A percentile compares a stretch with the other conserved stretches of the same genome.
phyloP scores from a whole-genome alignment of 2,113 vertebrate genomes.

The Gymnobelideus leadbeateri region DNA sequence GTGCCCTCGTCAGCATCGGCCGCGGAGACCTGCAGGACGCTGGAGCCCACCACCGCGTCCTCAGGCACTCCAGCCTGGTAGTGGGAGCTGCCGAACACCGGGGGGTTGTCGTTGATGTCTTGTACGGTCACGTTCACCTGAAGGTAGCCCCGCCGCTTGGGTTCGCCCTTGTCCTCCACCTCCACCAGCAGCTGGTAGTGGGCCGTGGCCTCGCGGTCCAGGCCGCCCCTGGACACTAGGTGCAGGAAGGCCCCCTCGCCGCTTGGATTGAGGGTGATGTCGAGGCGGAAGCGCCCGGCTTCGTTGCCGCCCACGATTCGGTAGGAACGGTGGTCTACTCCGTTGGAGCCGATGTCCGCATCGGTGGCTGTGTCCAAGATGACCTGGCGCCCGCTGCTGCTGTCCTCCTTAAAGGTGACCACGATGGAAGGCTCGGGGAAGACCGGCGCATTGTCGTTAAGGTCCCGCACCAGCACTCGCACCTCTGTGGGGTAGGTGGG shows the following conservation, averaged over 20 bases:
- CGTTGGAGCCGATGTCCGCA: slow-evolving; percentile 94
- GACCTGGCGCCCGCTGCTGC: slow-evolving; percentile 95
- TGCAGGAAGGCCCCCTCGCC: slow-evolving; percentile 98
- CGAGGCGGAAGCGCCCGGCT: slow-evolving; percentile 93
- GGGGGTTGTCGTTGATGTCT: slow-evolving; percentile 98
- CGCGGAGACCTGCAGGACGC: slow-evolving; percentile 92
- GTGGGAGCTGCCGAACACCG: slow-evolving; percentile 90
- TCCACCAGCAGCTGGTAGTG: slow-evolving; percentile 94
- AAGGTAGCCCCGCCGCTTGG: slow-evolving; percentile 92
- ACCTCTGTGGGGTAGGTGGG: slow-evolving; percentile 98
- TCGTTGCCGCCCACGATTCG: slow-evolving; percentile 94
- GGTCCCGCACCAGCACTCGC: slow-evolving; percentile 94
- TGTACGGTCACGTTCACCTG: slow-evolving; percentile 98
- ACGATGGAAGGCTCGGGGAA: slow-evolving; percentile 96
- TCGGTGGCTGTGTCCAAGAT: slow-evolving; percentile 97
- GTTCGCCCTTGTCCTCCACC: slow-evolving; percentile 96
- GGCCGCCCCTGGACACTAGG: slow-evolving; percentile 93
- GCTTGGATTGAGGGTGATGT: slow-evolving; percentile 97
- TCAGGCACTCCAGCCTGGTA: slow-evolving; percentile 94
- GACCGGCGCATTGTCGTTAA: slow-evolving; percentile 96
- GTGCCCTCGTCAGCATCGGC: slow-evolving; percentile 95
- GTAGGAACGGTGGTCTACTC: slow-evolving; percentile 96
- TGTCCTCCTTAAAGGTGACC: slow-evolving; percentile 98
- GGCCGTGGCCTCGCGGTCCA: slow-evolving; percentile 93
- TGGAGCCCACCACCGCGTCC: slow-evolving; percentile 93